phyloP scores from a whole-genome alignment of 2,797 vertebrate species.

The Sebastiscus tertius region DNA sequence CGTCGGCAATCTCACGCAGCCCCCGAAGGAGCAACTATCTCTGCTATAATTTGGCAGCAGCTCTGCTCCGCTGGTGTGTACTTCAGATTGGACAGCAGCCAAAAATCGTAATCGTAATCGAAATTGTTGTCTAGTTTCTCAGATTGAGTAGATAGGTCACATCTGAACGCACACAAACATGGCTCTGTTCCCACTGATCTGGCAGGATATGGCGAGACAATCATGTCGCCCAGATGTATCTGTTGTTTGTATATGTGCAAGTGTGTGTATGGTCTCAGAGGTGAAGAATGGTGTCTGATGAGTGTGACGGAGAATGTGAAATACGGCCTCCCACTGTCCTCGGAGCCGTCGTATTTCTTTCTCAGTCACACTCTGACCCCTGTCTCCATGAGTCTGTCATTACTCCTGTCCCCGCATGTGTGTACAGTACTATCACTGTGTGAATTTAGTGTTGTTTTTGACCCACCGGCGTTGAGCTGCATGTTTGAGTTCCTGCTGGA shows the following conservation, averaged over 20 bases:
- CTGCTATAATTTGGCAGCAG: constrained; percentile 13
- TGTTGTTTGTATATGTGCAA: constrained; percentile 5
- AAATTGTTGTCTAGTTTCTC: not conserved
- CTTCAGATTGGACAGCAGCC: constrained; percentile 20
- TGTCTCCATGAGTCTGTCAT: constrained; percentile 22
- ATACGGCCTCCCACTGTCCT: constrained; percentile 30
- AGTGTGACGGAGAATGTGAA: constrained; percentile 40
- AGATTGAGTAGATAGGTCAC: not conserved
- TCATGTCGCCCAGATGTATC: constrained; percentile 2
- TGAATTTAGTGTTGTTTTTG: constrained; percentile 34
- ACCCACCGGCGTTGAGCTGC: constrained; percentile 12
- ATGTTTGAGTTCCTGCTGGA: constrained; percentile 3
- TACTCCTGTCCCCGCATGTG: not conserved
- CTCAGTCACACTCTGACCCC: not conserved
- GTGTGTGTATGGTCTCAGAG: constrained; percentile 3
- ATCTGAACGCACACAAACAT: constrained; percentile 18
- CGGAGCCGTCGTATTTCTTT: constrained; percentile 27
- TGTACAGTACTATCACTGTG: not conserved
- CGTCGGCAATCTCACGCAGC: not conserved
- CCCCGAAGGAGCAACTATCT: constrained; percentile 13
- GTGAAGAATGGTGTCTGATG: not conserved
- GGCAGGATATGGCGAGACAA: not conserved
- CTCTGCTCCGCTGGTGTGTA: not conserved
- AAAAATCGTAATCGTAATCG: not conserved
- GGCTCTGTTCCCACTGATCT: not conserved